Evolutionary conservation across 2,113 vertebrate species (phyloP), one percentile per base, ranked within the genome.

Genomic region (Archocentrus centrarchus): DNA sequence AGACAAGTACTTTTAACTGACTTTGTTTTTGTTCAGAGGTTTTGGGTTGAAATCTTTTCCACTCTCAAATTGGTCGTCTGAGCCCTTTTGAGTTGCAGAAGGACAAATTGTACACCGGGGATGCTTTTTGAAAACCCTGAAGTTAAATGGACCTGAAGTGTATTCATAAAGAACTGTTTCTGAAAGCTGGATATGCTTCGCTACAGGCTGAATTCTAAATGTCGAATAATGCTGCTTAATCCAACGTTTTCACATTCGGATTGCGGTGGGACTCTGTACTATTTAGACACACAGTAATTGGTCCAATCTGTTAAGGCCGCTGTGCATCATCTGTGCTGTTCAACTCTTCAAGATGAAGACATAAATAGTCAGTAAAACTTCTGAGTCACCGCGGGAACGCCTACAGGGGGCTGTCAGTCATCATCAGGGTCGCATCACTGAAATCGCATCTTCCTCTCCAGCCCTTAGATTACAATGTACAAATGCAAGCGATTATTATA

Each of bases 351-450:
- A 76, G 77, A 61, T 37, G 59, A 55, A 78, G 73, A 66, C 60
- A 84, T 50, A 75, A 80, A 87, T 27, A 88, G 58, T 57, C 47
- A 18, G 47, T 22, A 44, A 90, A 80, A 80, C 59, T 9, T 59
- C 17, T 88, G 80, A 91, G 75, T 92, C 86, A 87, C 57, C 1
- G 27, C 37, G 79, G 89, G 53, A 80, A 75, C 41, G 24, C 81
- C 85, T 76, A 73, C 83, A 82, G 73, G 66, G 60, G 81, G 73
- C 82, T 84, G 90, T 88, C 91, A 89, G 58, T 91, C 91, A 89
- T 60, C 78, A 39, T 77, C 80, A 73, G 63, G 78, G 62, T 77
- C 9, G 1, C 64, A 66, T 85, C 64, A 35, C 50, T 20, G 47
- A 62, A 22, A 83, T n/a, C 82, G 61, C 20, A 59, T n/a, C 59